Evolutionary conservation across 2,797 vertebrate species (phyloP), one percentile per base, ranked within the genome.

Genomic region (Diplodus puntazzo): DNA sequence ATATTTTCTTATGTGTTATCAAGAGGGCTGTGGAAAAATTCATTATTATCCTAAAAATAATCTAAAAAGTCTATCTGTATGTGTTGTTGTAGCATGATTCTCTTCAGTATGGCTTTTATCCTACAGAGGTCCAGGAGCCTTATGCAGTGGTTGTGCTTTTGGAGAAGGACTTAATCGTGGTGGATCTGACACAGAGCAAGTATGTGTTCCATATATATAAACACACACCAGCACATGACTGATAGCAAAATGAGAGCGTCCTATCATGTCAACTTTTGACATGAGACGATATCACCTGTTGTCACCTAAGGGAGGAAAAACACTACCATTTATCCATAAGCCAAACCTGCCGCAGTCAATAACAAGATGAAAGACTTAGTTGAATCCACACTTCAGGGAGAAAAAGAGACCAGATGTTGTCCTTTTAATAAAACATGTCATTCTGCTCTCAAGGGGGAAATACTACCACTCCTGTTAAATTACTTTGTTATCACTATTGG

Each of bases 121-220:
- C 87, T 89, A 65, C 94, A 99, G 98, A 99, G 92, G 96, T 98
- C 92, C 98, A 99, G 95, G 98, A 99, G 82, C 98, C 98, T 1
- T 99, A 98, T 75, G 98, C 98, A 5, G 97, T 99, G 63, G 98
- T 96, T 75, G 98, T 99, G 59, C 95, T 99, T 77, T 90, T 99
- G 93, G 98, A 99, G 93, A 99, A 98, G 94, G 98, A 99, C 92
- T 95, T 99, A 30, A 98, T 99, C 73, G 96, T 99, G 46, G 96
- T 99, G 91, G 98, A 99, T 92, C 95, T 99, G 82, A 98, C 97
- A 76, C 97, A 98, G 94, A 98, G 96, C 96, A 97, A 96, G 98
- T 99, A 96, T 92, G 97, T 95, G 79, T 61, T 65, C 66, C 48
- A 61, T 30, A 49, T 65, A 58, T 20, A 42, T 12, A 50, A 53